These are phyloP conservation scores for Achroia grisella DNA, from an alignment of 1,140 invertebrate species.

Conservation along the genomic window DNA sequence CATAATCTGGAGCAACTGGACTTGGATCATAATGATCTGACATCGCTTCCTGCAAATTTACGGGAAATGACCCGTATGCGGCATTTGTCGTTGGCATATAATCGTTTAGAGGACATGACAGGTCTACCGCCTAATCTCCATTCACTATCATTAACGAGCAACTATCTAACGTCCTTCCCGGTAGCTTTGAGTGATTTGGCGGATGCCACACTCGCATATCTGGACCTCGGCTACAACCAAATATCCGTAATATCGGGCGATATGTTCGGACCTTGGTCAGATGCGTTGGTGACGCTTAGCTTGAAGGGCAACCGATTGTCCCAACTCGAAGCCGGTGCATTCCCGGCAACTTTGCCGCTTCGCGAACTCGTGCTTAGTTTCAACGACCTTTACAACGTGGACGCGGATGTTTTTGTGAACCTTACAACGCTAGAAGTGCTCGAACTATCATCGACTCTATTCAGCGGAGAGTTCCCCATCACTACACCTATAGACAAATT, in stretches of 20 bases:
- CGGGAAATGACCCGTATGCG: constrained; percentile 79
- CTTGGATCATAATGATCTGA: constrained; percentile 86
- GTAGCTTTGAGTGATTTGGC: constrained; percentile 78
- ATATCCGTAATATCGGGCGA: constrained; percentile 83
- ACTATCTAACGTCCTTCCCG: constrained; percentile 83
- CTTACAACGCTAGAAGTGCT: constrained; percentile 84
- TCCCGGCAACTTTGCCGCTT: constrained; percentile 79
- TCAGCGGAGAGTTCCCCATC: constrained; percentile 84
- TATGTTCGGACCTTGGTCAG: constrained; percentile 86
- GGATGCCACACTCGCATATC: constrained; percentile 82
- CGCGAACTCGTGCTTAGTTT: constrained; percentile 92
- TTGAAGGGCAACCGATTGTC: constrained; percentile 89
- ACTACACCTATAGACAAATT: constrained; percentile 79
- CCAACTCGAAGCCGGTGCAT: constrained; percentile 81
- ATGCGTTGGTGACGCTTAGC: constrained; percentile 86
- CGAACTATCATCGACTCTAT: constrained; percentile 89
- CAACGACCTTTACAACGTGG: constrained; percentile 86
- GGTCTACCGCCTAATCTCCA: constrained; percentile 77
- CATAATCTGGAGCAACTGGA: constrained; percentile 87
- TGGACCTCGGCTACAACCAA: constrained; percentile 91
- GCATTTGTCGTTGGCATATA: constrained; percentile 89
- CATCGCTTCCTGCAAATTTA: constrained; percentile 79
- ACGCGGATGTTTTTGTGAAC: constrained; percentile 84
- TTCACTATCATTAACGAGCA: constrained; percentile 86
- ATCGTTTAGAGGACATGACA: constrained; percentile 77